These are phyloP conservation scores for Ellobius talpinus DNA, from an alignment of 2,113 vertebrate species.

Conservation along the genomic window DNA sequence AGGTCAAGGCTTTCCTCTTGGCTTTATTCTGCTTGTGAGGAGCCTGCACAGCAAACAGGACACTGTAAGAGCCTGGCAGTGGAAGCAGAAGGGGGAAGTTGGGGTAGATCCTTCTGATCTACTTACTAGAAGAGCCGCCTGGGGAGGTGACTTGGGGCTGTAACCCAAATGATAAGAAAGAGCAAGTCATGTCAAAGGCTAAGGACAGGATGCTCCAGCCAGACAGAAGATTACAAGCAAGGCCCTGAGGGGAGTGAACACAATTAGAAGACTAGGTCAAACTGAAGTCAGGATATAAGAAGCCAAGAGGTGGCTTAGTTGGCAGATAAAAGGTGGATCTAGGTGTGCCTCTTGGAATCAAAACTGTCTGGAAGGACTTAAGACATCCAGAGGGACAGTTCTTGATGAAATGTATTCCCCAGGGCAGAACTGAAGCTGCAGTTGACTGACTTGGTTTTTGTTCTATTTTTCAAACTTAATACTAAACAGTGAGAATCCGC, in stretches of 20 bases:
- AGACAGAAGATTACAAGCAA: neutral
- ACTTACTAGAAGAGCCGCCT: neutral
- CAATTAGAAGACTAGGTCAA: neutral
- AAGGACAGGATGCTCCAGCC: neutral
- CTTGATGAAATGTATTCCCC: neutral
- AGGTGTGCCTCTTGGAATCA: neutral
- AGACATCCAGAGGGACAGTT: neutral
- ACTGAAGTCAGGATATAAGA: neutral
- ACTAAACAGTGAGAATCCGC: neutral
- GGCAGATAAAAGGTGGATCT: neutral
- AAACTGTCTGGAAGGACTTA: constrained; percentile 1
- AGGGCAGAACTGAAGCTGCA: neutral
- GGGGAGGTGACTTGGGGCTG: neutral
- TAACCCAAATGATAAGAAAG: neutral
- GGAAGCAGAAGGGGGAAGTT: neutral
- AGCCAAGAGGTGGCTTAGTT: neutral
- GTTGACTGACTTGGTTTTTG: neutral
- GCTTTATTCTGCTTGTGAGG: neutral
- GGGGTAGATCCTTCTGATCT: neutral
- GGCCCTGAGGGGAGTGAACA: neutral
- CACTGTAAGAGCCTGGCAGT: neutral
- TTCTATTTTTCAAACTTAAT: neutral
- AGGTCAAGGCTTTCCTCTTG: neutral
- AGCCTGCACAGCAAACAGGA: neutral
- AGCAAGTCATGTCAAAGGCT: neutral